A percentile compares a stretch with the other conserved stretches of the same genome.
Conservation (phyloP, 2,888 invertebrate species). For the Diplolepis rosae region DNA sequence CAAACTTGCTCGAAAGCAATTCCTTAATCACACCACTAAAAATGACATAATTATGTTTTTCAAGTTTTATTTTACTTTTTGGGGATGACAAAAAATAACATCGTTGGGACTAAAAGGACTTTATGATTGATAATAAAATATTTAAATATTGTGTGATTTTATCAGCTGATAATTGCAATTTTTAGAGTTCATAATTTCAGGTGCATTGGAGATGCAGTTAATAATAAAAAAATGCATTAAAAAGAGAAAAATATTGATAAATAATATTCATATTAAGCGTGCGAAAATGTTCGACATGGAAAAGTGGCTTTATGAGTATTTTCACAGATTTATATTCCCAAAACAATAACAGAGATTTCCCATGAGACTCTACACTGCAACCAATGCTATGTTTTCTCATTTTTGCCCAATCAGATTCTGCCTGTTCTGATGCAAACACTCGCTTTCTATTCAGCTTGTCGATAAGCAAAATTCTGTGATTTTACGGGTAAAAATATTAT, state of each 20-base stretch:
- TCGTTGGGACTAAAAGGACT: too few species aligned
- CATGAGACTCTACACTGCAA: not conserved
- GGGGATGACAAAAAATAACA: not conserved
- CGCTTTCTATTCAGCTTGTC: not conserved
- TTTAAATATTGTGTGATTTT: not conserved
- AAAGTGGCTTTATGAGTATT: not conserved
- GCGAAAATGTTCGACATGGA: not conserved
- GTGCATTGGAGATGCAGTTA: not conserved
- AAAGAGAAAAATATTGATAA: not conserved
- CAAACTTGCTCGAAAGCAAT: constrained; percentile 14
- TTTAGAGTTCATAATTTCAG: not conserved
- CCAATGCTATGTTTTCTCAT: not conserved
- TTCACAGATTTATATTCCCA: not conserved
- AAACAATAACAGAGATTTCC: not conserved
- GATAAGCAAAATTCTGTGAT: not conserved
- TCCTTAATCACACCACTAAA: not conserved
- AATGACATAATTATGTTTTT: not conserved
- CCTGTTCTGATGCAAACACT: not conserved
- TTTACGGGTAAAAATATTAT: not conserved
- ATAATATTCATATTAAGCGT: not conserved
- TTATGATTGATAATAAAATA: too few species aligned
- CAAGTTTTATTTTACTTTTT: not conserved
- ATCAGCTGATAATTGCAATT: not conserved
- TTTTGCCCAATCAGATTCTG: not conserved
- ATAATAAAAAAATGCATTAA: not conserved